These are phyloP conservation scores for Leptogaster cylindrica DNA, from an alignment of 2,888 invertebrate species.

Conservation along the genomic window DNA sequence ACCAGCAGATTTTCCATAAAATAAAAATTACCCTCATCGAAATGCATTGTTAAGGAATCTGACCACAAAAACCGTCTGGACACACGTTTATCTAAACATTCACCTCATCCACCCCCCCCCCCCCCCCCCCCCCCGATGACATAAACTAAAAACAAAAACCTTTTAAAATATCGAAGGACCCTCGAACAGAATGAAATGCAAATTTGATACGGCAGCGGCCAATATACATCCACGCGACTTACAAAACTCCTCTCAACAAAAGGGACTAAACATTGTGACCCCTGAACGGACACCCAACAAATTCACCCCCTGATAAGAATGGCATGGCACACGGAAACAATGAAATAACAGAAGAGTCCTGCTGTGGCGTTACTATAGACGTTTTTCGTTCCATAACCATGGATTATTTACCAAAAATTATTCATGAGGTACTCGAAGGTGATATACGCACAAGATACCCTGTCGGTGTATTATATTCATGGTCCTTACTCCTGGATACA, in stretches of 20 bases:
- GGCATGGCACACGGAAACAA: constrained; percentile 28
- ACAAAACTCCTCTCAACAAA: constrained; percentile 1
- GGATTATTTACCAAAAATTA: constrained; percentile 44
- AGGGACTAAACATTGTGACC: constrained; percentile 22
- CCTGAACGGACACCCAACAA: constrained; percentile 27
- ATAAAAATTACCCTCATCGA: constrained; percentile 12
- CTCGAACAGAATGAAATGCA: constrained; percentile 30
- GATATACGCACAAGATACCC: constrained; percentile 40
- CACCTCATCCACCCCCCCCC: too few relatives aligned
- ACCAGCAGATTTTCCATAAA: constrained; percentile 8
- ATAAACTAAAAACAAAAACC: constrained; percentile 32
- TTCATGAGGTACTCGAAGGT: constrained; percentile 45
- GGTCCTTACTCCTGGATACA: not conserved
- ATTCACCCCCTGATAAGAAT: constrained; percentile 29
- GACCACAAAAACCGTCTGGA: not conserved
- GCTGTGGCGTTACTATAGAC: constrained; percentile 14
- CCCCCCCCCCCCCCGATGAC: too few relatives aligned
- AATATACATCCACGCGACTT: not conserved
- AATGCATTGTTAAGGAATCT: constrained; percentile 5
- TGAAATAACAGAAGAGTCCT: constrained; percentile 22
- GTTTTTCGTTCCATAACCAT: constrained; percentile 26
- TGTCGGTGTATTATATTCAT: constrained; percentile 28
- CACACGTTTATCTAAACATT: constrained; percentile 19
- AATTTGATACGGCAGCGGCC: constrained; percentile 26
- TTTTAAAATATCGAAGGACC: constrained; percentile 20